Evolutionary conservation across 2,113 vertebrate genomes (phyloP).

Genomic region (Rhinichthys klamathensis): DNA sequence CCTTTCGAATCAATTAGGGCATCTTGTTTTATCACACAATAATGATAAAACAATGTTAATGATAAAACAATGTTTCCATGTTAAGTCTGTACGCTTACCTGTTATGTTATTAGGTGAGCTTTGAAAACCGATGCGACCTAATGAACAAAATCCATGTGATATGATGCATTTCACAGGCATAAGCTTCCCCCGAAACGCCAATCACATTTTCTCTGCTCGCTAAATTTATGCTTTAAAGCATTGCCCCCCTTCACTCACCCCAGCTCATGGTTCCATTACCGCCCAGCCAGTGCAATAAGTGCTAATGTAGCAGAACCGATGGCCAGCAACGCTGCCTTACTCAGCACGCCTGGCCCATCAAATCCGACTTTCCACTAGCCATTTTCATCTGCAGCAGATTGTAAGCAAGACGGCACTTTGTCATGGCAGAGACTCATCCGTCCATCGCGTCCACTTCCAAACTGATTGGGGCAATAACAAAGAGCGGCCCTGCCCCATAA

Average conservation of each 20-base stretch:
- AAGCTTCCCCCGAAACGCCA: neutral
- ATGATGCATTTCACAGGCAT: neutral
- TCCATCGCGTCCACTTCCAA: conserved; percentile 65
- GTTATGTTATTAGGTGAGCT: neutral
- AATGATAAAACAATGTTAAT: no score
- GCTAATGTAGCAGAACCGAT: conserved; percentile 74
- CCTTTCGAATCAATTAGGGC: neutral
- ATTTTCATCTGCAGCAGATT: conserved; percentile 68
- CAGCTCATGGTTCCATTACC: conserved; percentile 55
- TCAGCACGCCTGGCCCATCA: conserved; percentile 72
- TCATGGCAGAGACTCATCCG: conserved; percentile 68
- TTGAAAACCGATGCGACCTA: conserved; percentile 13
- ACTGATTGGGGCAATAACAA: conserved; percentile 79
- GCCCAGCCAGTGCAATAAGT: conserved; percentile 63
- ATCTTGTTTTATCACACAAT: neutral
- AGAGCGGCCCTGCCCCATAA: conserved; percentile 67
- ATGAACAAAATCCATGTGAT: neutral
- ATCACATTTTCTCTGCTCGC: conserved; percentile 18
- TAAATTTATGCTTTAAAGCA: conserved; percentile 35
- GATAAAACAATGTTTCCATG: no score
- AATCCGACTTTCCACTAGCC: conserved; percentile 60
- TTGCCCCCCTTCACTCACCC: conserved; percentile 32
- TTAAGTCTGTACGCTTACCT: neutral
- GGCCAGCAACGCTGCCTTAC: conserved; percentile 70
- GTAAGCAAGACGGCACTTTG: conserved; percentile 75